A percentile compares a stretch with the other conserved stretches of the same genome.
These are phyloP conservation scores for Axinella damicornis DNA, from an alignment of 37 sponge, comb jelly and placozoan species.

Conservation along the genomic window DNA sequence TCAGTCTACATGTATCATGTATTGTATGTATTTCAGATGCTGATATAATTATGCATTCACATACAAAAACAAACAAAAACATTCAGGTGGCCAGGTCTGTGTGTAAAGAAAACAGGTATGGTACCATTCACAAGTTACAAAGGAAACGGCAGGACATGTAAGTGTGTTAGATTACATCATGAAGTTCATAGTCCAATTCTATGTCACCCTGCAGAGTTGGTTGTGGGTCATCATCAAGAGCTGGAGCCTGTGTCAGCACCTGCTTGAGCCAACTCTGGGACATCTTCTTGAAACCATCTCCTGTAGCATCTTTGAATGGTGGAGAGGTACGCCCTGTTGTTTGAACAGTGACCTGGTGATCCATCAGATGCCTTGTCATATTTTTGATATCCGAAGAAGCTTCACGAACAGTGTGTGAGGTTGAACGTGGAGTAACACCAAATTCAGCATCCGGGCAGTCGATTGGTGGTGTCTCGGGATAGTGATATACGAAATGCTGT, in stretches of 20 bases:
- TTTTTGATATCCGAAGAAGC: not conserved
- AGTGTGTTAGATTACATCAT: slow-evolving; percentile 11
- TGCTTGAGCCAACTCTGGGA: slow-evolving; percentile 21
- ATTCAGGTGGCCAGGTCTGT: too few species aligned
- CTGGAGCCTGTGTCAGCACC: not conserved
- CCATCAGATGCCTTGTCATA: slow-evolving; percentile 7
- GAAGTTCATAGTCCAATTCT: slow-evolving; percentile 17
- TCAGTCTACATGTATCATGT: too few species aligned
- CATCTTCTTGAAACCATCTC: slow-evolving; percentile 14
- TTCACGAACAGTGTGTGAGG: not conserved
- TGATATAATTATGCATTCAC: too few species aligned
- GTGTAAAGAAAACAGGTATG: too few species aligned
- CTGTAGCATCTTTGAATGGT: slow-evolving; percentile 10
- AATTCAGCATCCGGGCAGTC: too few species aligned
- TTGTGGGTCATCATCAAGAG: too few species aligned
- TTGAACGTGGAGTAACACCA: not conserved
- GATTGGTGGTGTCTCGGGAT: too few species aligned
- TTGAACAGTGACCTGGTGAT: not conserved
- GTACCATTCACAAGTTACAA: too few species aligned
- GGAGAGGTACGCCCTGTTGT: not conserved
- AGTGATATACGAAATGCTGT: too few species aligned
- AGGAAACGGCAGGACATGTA: too few species aligned
- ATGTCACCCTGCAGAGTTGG: not conserved
- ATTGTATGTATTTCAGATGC: too few species aligned
- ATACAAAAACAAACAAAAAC: too few species aligned